phyloP scores from a whole-genome alignment of 1,140 invertebrate genomes.

The Heliothis virescens region DNA sequence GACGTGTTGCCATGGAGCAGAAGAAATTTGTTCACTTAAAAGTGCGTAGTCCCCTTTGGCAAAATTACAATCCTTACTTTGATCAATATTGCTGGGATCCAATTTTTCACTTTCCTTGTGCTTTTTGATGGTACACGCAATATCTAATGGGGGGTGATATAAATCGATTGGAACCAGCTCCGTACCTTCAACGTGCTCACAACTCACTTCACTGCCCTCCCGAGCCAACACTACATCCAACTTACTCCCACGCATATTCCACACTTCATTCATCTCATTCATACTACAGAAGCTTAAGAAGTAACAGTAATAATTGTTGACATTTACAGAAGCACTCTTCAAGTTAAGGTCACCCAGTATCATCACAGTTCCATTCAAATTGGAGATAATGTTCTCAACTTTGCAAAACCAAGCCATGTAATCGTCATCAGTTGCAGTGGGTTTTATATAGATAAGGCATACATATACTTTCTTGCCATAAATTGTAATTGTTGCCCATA shows the following conservation, averaged over 20 bases:
- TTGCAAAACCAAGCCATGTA: constrained; percentile 51
- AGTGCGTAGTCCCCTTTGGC: constrained; percentile 2
- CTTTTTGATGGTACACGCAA: no score
- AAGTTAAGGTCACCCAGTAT: constrained; percentile 51
- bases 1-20: not conserved
- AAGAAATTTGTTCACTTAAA: not conserved
- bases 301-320: constrained; percentile 51
- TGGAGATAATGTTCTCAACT: constrained; percentile 25
- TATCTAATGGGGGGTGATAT: no score
- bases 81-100: not conserved
- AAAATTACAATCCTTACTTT: constrained; percentile 33
- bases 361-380: constrained; percentile 17
- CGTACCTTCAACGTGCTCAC: no score
- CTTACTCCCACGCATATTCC: constrained; percentile 38
- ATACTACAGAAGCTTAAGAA: constrained; percentile 47
- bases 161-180: no score
- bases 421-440: constrained; percentile 36
- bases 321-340: constrained; percentile 50
- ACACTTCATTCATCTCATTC: constrained; percentile 42
- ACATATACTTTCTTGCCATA: constrained; percentile 35
- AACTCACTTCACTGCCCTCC: constrained; percentile 4
- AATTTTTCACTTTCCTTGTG: no score
- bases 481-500: not conserved
- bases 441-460: constrained; percentile 47
- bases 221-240: constrained; percentile 45